Evolutionary conservation across 2,888 invertebrate species (phyloP).

Genomic region (Diadromus collaris): DNA sequence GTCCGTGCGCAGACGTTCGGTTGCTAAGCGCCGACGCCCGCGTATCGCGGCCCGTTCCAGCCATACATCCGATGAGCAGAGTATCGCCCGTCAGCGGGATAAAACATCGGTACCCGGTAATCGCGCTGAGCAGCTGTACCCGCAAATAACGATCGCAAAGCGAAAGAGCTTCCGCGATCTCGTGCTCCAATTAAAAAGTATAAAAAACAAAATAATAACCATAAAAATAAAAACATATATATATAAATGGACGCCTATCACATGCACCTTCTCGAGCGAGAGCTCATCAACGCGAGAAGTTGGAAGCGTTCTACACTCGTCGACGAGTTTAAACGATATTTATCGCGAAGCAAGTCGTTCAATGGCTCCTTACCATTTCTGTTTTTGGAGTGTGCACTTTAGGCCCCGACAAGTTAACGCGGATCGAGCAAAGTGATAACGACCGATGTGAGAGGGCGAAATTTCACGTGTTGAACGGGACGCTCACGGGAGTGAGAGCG

Average conservation of each 20-base stretch:
- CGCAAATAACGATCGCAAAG: conserved; percentile 35
- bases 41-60: not conserved
- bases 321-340: conserved; percentile 50
- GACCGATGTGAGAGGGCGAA: not conserved
- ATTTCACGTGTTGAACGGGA: conserved; percentile 9
- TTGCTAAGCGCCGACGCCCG: not conserved
- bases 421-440: conserved; percentile 57
- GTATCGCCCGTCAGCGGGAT: conserved; percentile 7
- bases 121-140: conserved; percentile 41
- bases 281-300: conserved; percentile 39
- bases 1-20: not conserved
- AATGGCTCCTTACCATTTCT: conserved; percentile 51
- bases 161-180: conserved; percentile 45
- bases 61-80: not conserved
- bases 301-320: conserved; percentile 14
- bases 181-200: conserved; percentile 22
- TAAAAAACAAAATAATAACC: conserved; percentile 15
- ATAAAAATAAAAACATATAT: not conserved
- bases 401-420: conserved; percentile 56
- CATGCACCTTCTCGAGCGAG: conserved; percentile 20
- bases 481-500: conserved; percentile 30
- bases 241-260: not conserved
- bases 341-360: conserved; percentile 56
- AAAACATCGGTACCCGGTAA: not conserved
- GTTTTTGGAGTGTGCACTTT: conserved; percentile 42